Evolutionary conservation across 2,113 vertebrate genomes (phyloP).

Genomic region (Empidonax traillii): DNA sequence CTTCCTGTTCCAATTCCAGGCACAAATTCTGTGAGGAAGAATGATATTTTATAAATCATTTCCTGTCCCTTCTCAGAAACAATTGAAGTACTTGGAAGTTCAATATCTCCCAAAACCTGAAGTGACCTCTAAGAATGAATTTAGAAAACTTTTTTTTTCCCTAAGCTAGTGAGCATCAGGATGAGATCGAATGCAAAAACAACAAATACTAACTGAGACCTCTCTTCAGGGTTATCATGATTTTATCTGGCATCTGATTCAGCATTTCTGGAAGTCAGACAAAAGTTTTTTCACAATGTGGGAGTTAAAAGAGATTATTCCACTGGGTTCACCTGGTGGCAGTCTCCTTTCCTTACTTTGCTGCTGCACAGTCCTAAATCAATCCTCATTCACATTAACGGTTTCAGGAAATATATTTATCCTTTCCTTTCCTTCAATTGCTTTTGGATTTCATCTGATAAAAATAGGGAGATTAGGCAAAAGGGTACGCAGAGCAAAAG

Average conservation of each 20-base stretch:
- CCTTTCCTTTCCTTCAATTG: neutral
- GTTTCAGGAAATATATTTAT: neutral
- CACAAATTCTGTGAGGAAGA: constrained; percentile 6
- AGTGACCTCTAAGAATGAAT: neutral
- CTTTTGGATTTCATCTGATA: neutral
- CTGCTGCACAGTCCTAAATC: neutral
- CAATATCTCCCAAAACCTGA: neutral
- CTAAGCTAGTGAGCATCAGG: neutral
- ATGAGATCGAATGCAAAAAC: neutral
- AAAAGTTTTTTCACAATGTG: neutral
- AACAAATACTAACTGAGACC: neutral
- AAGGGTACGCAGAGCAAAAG: neutral
- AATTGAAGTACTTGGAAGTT: neutral
- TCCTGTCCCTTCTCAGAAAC: constrained; percentile 9
- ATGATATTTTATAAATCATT: neutral
- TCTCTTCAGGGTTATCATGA: neutral
- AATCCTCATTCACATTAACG: neutral
- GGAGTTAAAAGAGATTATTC: neutral
- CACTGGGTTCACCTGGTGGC: neutral
- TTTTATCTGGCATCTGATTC: neutral
- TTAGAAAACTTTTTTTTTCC: neutral
- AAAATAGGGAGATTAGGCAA: neutral
- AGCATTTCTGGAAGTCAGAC: neutral
- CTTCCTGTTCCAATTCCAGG: neutral
- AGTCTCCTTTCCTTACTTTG: neutral